Conservation (phyloP, 1,140 invertebrate species). For the Pseudomyrmex flavicornis region DNA sequence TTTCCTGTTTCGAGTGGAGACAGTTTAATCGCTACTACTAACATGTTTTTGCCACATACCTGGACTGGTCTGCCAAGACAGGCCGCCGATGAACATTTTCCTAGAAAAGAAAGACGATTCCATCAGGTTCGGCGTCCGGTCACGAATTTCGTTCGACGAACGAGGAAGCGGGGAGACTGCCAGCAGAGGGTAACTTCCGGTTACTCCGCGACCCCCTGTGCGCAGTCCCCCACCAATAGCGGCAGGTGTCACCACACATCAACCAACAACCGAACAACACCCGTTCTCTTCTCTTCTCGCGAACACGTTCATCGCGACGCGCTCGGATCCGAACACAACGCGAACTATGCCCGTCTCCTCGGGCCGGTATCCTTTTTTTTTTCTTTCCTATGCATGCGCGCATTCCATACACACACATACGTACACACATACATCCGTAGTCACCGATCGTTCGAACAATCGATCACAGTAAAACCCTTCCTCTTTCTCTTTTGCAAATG, state of each 20-base stretch:
- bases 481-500: not conserved
- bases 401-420: not conserved
- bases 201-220: conserved; percentile 71
- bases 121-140: conserved; percentile 76
- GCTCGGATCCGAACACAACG: conserved; percentile 22
- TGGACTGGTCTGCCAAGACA: conserved; percentile 99
- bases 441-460: not conserved
- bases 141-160: conserved; percentile 60
- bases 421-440: no score
- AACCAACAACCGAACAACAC: conserved; percentile 80
- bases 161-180: conserved; percentile 74
- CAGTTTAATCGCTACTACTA: conserved; percentile 1
- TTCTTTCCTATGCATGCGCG: not conserved
- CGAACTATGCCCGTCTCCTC: conserved; percentile 40
- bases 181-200: conserved; percentile 78
- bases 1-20: not conserved
- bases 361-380: conserved; percentile 41
- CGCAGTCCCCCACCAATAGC: conserved; percentile 76
- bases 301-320: conserved; percentile 28
- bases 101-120: conserved; percentile 90
- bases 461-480: not conserved
- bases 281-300: conserved; percentile 31
- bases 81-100: conserved; percentile 99
- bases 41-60: conserved; percentile 86
- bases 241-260: conserved; percentile 82